Base-by-base conservation (phyloP, 2,888 invertebrate species). In the Tinea semifulvella region DNA sequence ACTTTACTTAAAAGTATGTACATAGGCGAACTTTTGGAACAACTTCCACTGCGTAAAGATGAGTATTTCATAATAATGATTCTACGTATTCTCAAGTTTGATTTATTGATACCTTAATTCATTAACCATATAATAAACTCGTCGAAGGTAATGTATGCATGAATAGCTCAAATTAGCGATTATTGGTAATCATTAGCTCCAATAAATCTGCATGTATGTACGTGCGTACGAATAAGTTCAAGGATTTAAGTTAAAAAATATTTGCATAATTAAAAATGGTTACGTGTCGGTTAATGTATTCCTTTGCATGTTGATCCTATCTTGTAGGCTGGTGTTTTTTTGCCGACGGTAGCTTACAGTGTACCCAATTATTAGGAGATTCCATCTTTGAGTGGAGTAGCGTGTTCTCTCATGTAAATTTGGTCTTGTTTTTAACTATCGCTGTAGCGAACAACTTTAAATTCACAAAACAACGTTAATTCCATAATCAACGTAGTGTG, bases 371-470 rank as follows among this genome's bases (percentile, higher is more conserved):
- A 73, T 72, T 68, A 68, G 58, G 56, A 67, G 71, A 73, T 74
- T 59, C 57, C 65, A 74, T 70, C 73, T 65, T 49, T 43, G 50
- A 49, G 57, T 68, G 42, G 42, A 16, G 43, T 46, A 52, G 68
- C 73, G 69, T 73, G 71, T 62, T 58, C 61, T 55, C 58, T 63
- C 68, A 70, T 74, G 69, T 59, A 65, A 70, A 70, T 71, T 54
- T 50, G 56, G 60, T 61, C 53, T 56, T 56, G 53, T 55, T 57
- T 55, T 57, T 58, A 58, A 53, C 53, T 57, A 52, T 53, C 56
- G 57, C 60, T 59, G 61, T 65, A 67, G 58, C 57, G 54, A 44
- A 48, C 46, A 53, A 40, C 47, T 55, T 54, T 55, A n/a, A n/a
- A n/a, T n/a, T n/a, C n/a, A n/a, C n/a, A n/a, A 55, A 56, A 58